Conservation (phyloP, 2,888 invertebrate genomes). For the Trachelus troglodyta region DNA sequence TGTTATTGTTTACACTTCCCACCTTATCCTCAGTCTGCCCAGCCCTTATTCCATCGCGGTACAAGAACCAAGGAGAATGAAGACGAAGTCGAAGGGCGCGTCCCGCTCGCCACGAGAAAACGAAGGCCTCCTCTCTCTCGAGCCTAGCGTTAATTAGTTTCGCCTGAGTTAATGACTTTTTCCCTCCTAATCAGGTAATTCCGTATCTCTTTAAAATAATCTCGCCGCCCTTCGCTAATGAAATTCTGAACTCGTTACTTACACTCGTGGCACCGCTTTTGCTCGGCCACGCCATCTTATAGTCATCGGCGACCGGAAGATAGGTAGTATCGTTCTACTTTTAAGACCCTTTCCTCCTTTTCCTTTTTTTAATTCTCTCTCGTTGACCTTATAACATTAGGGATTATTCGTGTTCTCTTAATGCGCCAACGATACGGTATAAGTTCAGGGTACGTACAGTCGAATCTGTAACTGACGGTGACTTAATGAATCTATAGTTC, state of each 20-base stretch:
- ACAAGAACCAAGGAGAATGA: constrained; percentile 6
- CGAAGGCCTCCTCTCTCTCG: constrained; percentile 20
- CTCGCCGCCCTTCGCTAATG: constrained; percentile 66
- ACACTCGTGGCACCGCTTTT: constrained; percentile 50
- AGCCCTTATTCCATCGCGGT: constrained; percentile 12
- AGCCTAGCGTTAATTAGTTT: constrained; percentile 66
- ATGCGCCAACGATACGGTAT: background rate
- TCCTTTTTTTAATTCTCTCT: background rate
- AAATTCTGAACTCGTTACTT: constrained; percentile 67
- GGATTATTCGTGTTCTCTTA: background rate
- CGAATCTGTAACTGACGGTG: background rate
- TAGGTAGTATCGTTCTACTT: background rate
- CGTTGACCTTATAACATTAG: background rate
- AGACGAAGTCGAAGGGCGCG: constrained; percentile 10
- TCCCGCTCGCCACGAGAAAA: constrained; percentile 10
- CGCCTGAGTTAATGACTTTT: constrained; percentile 67
- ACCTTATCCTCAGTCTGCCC: constrained; percentile 33
- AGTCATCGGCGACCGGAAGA: background rate
- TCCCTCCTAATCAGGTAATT: constrained; percentile 68
- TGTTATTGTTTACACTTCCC: constrained; percentile 56
- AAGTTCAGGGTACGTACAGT: background rate
- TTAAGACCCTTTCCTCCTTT: background rate
- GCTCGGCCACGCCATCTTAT: background rate
- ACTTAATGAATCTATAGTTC: background rate
- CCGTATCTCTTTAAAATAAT: constrained; percentile 68